Base-by-base conservation (phyloP, 2,888 invertebrate genomes). In the Tenthredo livida region DNA sequence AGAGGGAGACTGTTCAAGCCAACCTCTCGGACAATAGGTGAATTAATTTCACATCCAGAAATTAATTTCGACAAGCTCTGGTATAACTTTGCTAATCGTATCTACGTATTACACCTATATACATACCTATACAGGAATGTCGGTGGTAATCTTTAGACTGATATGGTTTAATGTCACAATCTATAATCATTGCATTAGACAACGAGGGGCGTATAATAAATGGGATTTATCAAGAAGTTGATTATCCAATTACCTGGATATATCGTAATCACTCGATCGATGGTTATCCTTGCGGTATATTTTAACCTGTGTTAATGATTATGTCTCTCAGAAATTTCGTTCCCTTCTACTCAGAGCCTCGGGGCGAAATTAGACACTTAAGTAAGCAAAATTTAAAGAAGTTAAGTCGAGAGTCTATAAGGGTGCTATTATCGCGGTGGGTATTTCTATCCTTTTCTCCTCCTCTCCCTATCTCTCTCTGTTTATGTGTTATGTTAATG, bases 11-110 rank as follows among this genome's bases (percentile, higher is more conserved):
- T 77, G 77, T 29, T 77, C 54, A 43, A 43, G 33, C 50, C 7
- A 77, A 77, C 77, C 77, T 77, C 77, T 77, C 77, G 77, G 77
- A 77, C 61, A 80, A 80, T 61, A 61, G 61, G 10, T 25, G 80
- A 80, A 80, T 80, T 80, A 58, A 58, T 80, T 80, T 54, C 9
- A 33, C 78, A 78, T 47, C 54, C 54, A 29, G 54, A 37, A 33
- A 29, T 78, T 37, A 78, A 78, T 54, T 78, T 40, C 58, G n/a
- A 80, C 61, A 7, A 58, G 78, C 29, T 17, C 33, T 12, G 10
- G 40, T 25, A 61, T 58, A 80, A 80, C 80, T 80, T 80, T 61
- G 80, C 37, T 58, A 80, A 80, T 80, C n/a, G 12, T 15, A 37
- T 58, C 61, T 80, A 40, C 40, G 61, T 58, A 43, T 40, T 72